Evolutionary conservation across 2,888 invertebrate species (phyloP).

Genomic region (Acanthococcus lagerstroemiae): DNA sequence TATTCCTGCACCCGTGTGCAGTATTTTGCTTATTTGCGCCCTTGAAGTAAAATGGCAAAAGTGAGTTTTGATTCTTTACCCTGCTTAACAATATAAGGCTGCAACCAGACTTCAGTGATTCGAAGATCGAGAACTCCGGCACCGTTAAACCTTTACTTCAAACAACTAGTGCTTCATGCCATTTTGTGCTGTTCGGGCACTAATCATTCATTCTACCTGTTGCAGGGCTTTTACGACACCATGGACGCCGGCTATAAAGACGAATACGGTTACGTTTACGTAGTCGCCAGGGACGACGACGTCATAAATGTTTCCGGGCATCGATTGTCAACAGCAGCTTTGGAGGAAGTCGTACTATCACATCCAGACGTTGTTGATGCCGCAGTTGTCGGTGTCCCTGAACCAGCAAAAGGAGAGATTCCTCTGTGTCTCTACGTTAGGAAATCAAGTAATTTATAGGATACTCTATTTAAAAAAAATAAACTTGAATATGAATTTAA

Average conservation of each 20-base stretch:
- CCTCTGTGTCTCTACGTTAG: conserved; percentile 79
- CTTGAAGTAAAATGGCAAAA: too few species aligned
- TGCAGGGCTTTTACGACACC: conserved; percentile 82
- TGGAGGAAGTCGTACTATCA: conserved; percentile 82
- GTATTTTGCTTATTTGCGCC: too few species aligned
- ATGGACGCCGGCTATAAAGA: conserved; percentile 89
- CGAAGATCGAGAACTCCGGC: too few species aligned
- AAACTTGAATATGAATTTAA: background rate
- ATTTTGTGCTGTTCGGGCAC: too few species aligned
- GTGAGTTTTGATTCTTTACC: too few species aligned
- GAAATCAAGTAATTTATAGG: conserved; percentile 38
- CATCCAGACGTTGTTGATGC: conserved; percentile 78
- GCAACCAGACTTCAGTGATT: too few species aligned
- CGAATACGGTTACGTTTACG: conserved; percentile 71
- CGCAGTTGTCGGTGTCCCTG: conserved; percentile 82
- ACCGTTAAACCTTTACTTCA: conserved; percentile 2
- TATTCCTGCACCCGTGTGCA: too few species aligned
- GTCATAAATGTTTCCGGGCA: conserved; percentile 94
- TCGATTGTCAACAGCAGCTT: conserved; percentile 73
- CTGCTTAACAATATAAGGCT: too few species aligned
- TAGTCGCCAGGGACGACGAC: conserved; percentile 86
- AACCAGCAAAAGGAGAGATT: conserved; percentile 79
- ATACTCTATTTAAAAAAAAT: background rate
- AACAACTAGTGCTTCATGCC: too few species aligned
- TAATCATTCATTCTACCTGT: too few species aligned